Evolutionary conservation across 2,797 vertebrate species (phyloP).

Genomic region (Tadarida brasiliensis): DNA sequence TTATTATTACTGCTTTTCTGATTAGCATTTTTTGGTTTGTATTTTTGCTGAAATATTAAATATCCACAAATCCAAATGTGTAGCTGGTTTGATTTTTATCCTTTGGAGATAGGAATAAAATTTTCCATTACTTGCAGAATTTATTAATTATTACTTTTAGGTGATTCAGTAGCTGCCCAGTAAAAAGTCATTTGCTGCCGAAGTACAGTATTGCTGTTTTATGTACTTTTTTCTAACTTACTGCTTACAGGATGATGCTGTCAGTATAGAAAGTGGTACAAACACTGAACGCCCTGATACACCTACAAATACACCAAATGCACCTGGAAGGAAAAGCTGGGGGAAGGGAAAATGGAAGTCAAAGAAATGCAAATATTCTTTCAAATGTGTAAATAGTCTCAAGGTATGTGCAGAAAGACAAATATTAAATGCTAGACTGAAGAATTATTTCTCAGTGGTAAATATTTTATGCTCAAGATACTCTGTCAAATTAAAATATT

Average conservation of each 20-base stretch:
- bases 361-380: slow-evolving; percentile 99
- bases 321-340: slow-evolving; percentile 97
- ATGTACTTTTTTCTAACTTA: slow-evolving; percentile 52
- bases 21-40: neutral
- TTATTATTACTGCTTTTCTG: neutral
- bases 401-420: slow-evolving; percentile 90
- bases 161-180: neutral
- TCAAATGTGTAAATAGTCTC: slow-evolving; percentile 98
- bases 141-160: slow-evolving; percentile 31
- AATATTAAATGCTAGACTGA: neutral
- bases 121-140: slow-evolving; percentile 14
- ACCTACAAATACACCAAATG: slow-evolving; percentile 97
- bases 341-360: slow-evolving; percentile 99
- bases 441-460: neutral
- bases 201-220: neutral
- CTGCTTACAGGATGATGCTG: slow-evolving; percentile 94
- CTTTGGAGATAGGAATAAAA: neutral
- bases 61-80: neutral
- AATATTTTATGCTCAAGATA: neutral
- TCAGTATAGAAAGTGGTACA: slow-evolving; percentile 97
- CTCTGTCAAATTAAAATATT: neutral
- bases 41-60: neutral
- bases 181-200: slow-evolving; percentile 50
- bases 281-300: slow-evolving; percentile 97
- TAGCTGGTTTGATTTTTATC: slow-evolving; percentile 44